phyloP scores from a whole-genome alignment of 2,888 invertebrate genomes.

The Lycaena phlaeas region DNA sequence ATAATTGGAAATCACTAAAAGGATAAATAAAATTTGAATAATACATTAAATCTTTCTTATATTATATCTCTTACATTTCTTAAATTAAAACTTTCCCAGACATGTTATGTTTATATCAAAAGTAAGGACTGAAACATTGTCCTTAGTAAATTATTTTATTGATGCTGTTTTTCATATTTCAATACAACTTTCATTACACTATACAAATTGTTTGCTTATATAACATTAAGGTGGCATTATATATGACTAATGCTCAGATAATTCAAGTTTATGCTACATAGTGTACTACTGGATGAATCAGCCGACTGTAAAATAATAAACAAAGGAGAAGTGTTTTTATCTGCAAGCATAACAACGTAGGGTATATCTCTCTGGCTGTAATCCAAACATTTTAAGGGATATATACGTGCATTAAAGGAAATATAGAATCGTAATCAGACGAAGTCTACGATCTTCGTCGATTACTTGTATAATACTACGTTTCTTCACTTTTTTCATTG shows the following conservation, averaged over 20 bases:
- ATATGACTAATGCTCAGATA: conserved; percentile 20
- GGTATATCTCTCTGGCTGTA: conserved; percentile 20
- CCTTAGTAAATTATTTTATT: too few relatives aligned
- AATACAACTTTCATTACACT: neutral
- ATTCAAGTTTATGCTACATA: conserved; percentile 18
- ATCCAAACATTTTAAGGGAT: conserved; percentile 20
- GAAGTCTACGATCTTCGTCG: conserved; percentile 15
- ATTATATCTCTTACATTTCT: too few relatives aligned
- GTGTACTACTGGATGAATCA: conserved; percentile 24
- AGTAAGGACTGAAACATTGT: too few relatives aligned
- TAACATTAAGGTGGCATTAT: conserved; percentile 18
- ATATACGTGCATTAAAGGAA: neutral
- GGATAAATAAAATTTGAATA: too few relatives aligned
- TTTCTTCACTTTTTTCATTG: neutral
- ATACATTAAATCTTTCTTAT: too few relatives aligned
- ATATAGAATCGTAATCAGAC: conserved; percentile 7
- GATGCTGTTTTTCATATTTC: too few relatives aligned
- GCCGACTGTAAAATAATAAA: conserved; percentile 22
- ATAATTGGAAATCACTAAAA: too few relatives aligned
- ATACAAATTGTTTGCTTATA: conserved; percentile 19
- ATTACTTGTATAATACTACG: neutral
- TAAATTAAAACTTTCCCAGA: too few relatives aligned
- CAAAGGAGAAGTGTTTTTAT: conserved; percentile 18
- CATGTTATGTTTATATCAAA: too few relatives aligned
- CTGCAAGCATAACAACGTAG: conserved; percentile 1